Base-by-base conservation (phyloP, 1,140 invertebrate species). In the Phthorimaea operculella region DNA sequence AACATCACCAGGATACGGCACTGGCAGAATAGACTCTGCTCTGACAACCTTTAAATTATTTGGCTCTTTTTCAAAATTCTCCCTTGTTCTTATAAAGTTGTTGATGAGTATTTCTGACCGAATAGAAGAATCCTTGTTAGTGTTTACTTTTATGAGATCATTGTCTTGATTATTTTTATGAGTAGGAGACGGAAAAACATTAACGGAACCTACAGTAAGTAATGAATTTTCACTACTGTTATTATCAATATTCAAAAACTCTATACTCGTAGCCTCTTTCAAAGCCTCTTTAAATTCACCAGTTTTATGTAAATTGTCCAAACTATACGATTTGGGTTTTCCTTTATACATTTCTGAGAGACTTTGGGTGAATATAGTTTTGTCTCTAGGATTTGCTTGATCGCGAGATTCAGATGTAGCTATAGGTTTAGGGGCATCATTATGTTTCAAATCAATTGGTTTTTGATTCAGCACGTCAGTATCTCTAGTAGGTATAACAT, bases 241-340 rank as follows among this genome's bases (percentile, higher is more conserved):
- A 56, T 51, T 39, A n/a, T 34, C 58, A 28, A 44, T 57, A 55
- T 57, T 55, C 50, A 76, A 55, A 51, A 80, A 73, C 53, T 83
- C 82, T 60, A 82, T 69, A 57, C 82, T 83, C 55, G 73, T 79
- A 57, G 82, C 68, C 57, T 85, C 78, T 56, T 71, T 73, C 51
- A 85, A 69, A 54, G 61, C 67, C 59, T 79, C 69, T 65, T 76
- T 67, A 52, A 71, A 85, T 54, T 68, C 72, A 15, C 49, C 58
- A 33, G 69, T 66, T 36, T 21, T 55, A 57, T 71, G 68, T 14
- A 85, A 57, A 62, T 83, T 83, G 57, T 86, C 84, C 56, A 72
- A 61, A 67, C 83, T 85, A 45, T 68, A 73, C 8, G 83, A 67
- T 54, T 85, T 84, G 28, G 74, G 70, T 73, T 80, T 83, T 42